Conservation (phyloP, 92 coral and sea anemone species). For the Epizoanthus scotinus region DNA sequence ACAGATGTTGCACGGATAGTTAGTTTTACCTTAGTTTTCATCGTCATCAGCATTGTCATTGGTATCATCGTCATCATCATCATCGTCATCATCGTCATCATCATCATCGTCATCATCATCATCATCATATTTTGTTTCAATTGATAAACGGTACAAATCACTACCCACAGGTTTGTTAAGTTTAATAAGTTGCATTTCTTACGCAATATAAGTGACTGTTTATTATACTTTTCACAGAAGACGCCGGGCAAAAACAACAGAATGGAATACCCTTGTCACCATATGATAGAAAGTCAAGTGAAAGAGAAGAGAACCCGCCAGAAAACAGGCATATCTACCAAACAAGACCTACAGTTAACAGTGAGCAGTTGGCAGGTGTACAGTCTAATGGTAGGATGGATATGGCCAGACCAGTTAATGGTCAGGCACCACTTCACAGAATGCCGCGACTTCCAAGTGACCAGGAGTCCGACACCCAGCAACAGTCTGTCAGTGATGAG, state of each 20-base stretch:
- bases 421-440: slow-evolving; percentile 11
- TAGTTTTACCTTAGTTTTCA: no score
- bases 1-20: no score
- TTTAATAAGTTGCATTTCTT: background rate
- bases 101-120: no score
- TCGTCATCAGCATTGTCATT: no score
- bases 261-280: slow-evolving; percentile 15
- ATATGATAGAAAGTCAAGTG: background rate
- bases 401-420: slow-evolving; percentile 18
- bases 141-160: background rate
- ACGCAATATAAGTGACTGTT: no score
- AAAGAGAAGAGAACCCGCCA: slow-evolving; percentile 20
- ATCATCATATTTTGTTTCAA: no score
- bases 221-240: slow-evolving; percentile 18
- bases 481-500: slow-evolving; percentile 53
- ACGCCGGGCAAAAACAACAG: background rate
- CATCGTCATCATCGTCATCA: no score
- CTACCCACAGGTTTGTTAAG: background rate
- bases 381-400: background rate
- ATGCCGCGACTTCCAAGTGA: slow-evolving; percentile 25
- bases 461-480: slow-evolving; percentile 38
- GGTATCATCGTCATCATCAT: no score
- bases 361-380: background rate
- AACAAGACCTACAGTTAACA: background rate
- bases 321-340: slow-evolving; percentile 1